These are phyloP conservation scores for Bos indicus DNA, from an alignment of 2,113 vertebrate species.

Conservation along the genomic window DNA sequence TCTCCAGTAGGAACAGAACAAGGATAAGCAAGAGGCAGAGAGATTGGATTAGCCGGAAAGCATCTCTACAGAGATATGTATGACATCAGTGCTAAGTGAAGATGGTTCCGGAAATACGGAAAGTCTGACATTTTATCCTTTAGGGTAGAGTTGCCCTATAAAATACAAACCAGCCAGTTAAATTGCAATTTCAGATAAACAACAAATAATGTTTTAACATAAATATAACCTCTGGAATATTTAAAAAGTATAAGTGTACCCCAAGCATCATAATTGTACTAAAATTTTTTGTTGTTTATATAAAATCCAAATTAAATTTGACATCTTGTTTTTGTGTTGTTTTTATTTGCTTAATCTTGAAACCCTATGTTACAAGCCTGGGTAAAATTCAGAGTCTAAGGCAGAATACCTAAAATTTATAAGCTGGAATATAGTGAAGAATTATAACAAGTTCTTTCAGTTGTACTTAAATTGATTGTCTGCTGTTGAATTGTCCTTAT, in stretches of 20 bases:
- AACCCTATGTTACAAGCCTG: background rate
- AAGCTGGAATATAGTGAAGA: background rate
- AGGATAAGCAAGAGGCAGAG: background rate
- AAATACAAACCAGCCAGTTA: background rate
- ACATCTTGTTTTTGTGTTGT: background rate
- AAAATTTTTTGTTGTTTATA: background rate
- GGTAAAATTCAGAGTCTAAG: background rate
- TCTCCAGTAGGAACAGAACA: background rate
- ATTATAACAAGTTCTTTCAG: background rate
- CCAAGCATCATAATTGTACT: background rate
- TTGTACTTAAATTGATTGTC: background rate
- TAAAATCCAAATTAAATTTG: slow-evolving; percentile 29
- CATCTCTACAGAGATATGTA: background rate
- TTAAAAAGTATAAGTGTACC: background rate
- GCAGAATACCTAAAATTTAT: background rate
- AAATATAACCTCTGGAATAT: background rate
- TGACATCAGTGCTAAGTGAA: background rate
- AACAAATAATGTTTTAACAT: background rate
- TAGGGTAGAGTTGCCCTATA: background rate
- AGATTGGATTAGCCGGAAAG: slow-evolving; percentile 3
- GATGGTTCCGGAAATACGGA: background rate
- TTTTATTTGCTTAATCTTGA: background rate
- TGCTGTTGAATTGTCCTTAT: background rate
- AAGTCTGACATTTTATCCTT: background rate
- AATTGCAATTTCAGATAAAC: background rate